Conservation (phyloP, 2,888 invertebrate species). For the Tinea semifulvella region DNA sequence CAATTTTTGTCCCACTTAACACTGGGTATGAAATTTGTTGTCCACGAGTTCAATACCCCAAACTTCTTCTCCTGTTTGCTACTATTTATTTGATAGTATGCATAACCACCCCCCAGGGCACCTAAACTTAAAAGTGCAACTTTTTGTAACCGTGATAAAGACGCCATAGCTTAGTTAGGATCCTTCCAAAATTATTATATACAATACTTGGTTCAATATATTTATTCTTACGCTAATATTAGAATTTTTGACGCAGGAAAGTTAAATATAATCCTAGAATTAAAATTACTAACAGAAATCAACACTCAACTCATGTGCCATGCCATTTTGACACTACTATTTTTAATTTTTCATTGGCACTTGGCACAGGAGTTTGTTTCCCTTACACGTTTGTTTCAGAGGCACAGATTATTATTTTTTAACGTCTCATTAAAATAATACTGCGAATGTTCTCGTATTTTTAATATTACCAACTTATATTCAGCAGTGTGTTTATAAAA, state of each 20-base stretch:
- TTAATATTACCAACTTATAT: no score
- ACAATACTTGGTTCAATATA: background rate
- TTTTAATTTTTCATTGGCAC: background rate
- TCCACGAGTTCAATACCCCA: conserved; percentile 72
- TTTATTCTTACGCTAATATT: background rate
- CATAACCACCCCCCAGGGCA: conserved; percentile 71
- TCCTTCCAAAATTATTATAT: background rate
- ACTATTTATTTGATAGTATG: conserved; percentile 66
- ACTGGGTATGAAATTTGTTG: conserved; percentile 70
- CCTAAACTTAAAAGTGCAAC: conserved; percentile 68
- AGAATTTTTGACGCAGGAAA: background rate
- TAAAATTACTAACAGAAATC: background rate
- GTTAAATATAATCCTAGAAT: background rate
- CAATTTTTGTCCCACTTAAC: conserved; percentile 88
- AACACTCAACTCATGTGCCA: background rate
- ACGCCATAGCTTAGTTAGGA: conserved; percentile 53
- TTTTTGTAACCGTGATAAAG: conserved; percentile 66
- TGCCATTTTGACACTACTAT: background rate
- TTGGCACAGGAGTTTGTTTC: no score
- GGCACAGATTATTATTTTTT: no score
- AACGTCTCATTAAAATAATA: no score
- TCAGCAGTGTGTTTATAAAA: no score
- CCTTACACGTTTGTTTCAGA: no score
- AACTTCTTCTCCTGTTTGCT: conserved; percentile 46
- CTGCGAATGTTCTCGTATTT: no score